Evolutionary conservation across 2,888 invertebrate genomes (phyloP).

Genomic region (Eupithecia subumbrata): DNA sequence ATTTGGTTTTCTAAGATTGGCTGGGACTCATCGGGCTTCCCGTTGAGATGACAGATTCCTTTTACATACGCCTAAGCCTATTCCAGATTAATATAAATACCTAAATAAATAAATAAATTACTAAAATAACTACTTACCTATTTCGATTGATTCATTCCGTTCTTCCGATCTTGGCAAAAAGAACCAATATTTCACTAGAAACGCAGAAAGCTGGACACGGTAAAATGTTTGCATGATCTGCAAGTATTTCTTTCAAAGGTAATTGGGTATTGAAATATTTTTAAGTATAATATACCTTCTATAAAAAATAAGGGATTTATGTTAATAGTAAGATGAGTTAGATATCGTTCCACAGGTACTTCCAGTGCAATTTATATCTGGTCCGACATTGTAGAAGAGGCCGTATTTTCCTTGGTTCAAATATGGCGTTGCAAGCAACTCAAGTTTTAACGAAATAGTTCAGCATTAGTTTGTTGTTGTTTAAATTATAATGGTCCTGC

Average conservation of each 20-base stretch:
- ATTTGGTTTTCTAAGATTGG: background rate
- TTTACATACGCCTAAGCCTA: background rate
- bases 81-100: background rate
- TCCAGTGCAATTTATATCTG: slow-evolving; percentile 22
- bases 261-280: background rate
- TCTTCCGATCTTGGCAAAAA: background rate
- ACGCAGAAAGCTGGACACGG: background rate
- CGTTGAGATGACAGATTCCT: background rate
- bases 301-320: background rate
- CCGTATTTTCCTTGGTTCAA: slow-evolving; percentile 63
- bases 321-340: background rate
- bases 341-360: background rate
- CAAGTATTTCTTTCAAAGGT: background rate
- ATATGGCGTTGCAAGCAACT: slow-evolving; percentile 64
- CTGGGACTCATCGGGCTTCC: background rate
- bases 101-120: too few relatives aligned
- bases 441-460: slow-evolving; percentile 60
- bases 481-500: background rate
- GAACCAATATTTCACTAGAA: too few relatives aligned
- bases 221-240: background rate
- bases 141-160: background rate
- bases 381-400: slow-evolving; percentile 44
- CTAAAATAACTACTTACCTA: too few relatives aligned
- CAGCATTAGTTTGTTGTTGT: slow-evolving; percentile 39
- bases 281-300: background rate